Evolutionary conservation across 2,888 invertebrate species (phyloP), one percentile per base, ranked within the genome.

Genomic region (Lithosia quadra): DNA sequence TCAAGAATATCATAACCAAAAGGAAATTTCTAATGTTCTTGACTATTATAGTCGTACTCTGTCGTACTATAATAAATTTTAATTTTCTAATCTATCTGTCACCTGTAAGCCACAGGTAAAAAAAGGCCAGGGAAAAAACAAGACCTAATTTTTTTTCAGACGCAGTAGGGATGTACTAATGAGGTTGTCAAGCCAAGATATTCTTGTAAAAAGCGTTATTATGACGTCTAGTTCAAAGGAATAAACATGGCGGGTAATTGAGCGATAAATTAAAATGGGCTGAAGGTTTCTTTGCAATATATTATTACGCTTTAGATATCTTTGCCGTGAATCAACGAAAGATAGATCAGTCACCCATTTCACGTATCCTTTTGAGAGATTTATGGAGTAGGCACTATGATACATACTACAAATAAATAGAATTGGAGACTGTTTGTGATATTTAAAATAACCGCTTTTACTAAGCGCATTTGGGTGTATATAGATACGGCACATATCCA

Each of bases 171-270:
- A 34, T 9, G 9, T 9, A n/a, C 56, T 64, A 64, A 57, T 57
- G 64, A 64, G 56, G 56, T 34, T 64, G 56, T 64, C 56, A 64
- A 24, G 3, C 55, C 36, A 56, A 64, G 64, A 36, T 64, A 36
- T 33, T 39, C 34, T 56, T 34, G 2, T 64, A 2, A 39, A 64
- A 24, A 64, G 49, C 10, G 24, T n/a, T 49, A 28, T 56, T 57
- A 64, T 56, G 39, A 36, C 22, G 24, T 57, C n/a, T 64, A 36
- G 56, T 56, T 24, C 64, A 64, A 64, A 64, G 53, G 53, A 15
- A 53, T 21, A 53, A 33, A 63, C 21, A 55, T 22, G 55, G 18
- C 24, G 24, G 36, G n/a, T 56, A 63, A 63, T 63, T 7, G 36
- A 39, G 22, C 36, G 63, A 56, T n/a, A 64, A 57, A 64, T 64